These are phyloP conservation scores for Vanessa cardui DNA, from an alignment of 2,888 invertebrate genomes.

Conservation along the genomic window DNA sequence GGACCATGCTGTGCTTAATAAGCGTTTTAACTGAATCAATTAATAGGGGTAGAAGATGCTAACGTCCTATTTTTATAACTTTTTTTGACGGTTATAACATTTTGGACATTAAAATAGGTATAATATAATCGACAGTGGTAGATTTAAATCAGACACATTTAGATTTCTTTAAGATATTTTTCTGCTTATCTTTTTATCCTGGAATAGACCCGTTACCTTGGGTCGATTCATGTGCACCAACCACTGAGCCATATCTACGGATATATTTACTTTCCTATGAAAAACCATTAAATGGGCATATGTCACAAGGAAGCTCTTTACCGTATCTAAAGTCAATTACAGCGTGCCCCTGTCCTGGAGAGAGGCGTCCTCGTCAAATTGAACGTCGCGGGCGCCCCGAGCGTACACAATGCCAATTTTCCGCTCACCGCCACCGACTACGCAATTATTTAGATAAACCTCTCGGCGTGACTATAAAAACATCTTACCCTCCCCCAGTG, in stretches of 20 bases:
- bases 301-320: conserved; percentile 22
- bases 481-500: conserved; percentile 76
- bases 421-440: conserved; percentile 81
- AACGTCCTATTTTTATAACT: background rate
- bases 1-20: conserved; percentile 9
- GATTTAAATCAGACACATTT: too few species aligned
- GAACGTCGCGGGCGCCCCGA: conserved; percentile 43
- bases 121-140: too few species aligned
- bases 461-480: conserved; percentile 82
- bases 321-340: conserved; percentile 42
- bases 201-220: background rate
- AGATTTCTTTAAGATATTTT: too few species aligned
- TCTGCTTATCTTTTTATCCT: too few species aligned
- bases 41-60: background rate
- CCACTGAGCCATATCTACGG: too few species aligned
- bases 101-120: background rate
- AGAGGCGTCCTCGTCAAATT: conserved; percentile 45
- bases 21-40: conserved; percentile 5
- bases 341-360: conserved; percentile 36
- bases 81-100: background rate
- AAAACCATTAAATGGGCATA: background rate
- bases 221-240: background rate
- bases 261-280: background rate
- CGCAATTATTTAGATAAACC: conserved; percentile 83
- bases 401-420: conserved; percentile 77